A percentile compares a stretch with the other conserved stretches of the same genome.
phyloP scores from a whole-genome alignment of 2,113 vertebrate species.

The Thinocorus orbignyianus region DNA sequence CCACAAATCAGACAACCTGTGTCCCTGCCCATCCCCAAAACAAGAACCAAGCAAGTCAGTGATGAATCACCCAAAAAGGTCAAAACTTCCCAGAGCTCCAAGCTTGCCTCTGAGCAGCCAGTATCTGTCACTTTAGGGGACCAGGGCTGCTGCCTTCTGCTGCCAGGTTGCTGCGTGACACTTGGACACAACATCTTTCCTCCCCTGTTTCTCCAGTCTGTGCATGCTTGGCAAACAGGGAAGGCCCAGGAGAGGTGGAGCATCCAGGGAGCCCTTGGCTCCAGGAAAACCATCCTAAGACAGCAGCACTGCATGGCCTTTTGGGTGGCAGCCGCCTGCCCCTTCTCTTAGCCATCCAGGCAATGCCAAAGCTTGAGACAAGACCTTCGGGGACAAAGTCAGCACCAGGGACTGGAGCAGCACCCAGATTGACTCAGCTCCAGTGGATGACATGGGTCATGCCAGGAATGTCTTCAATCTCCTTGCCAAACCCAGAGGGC shows the following conservation, averaged over 20 bases:
- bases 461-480: not conserved
- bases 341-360: not conserved
- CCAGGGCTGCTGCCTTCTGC: not conserved
- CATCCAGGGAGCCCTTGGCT: not conserved
- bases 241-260: not conserved
- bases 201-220: not conserved
- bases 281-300: not conserved
- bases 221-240: not conserved
- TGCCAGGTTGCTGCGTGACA: not conserved
- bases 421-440: not conserved
- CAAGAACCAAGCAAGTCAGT: not conserved
- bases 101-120: not conserved
- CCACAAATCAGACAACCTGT: not conserved
- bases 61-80: not conserved
- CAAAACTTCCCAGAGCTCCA: not conserved
- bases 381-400: not conserved
- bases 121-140: fast-evolving
- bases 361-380: not conserved
- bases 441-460: not conserved
- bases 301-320: fast-evolving
- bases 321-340: not conserved
- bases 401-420: not conserved
- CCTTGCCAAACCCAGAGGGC: not conserved
- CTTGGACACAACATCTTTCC: not conserved
- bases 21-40: not conserved